Evolutionary conservation across 1,140 invertebrate species (phyloP), one percentile per base, ranked within the genome.

Genomic region (Ips typographus): DNA sequence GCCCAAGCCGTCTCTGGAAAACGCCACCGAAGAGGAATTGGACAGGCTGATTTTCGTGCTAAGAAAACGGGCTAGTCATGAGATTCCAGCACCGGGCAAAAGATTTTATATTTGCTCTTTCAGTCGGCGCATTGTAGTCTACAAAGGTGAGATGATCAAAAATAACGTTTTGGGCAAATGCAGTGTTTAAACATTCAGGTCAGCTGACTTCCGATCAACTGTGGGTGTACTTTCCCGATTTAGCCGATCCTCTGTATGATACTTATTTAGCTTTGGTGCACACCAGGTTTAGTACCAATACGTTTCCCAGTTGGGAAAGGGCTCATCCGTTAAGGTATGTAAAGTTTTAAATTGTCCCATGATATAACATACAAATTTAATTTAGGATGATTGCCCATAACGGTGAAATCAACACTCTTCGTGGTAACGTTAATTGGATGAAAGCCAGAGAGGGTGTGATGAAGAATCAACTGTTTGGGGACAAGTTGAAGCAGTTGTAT

Each of bases 341-440:
- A 49, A 64, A 38, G 52, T 61, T 22, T 36, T n/a, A 52, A 22
- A 40, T 2, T 7, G 3, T 47, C n/a, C n/a, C 55, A 57, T 56
- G 38, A 59, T 49, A 1, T 38, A 3, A 55, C 53, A 67, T 22
- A 49, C 42, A 59, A 59, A 42, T 59, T 1, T 59, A 37, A 65
- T 67, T 44, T 81, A 95, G 95, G 80, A 88, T 96, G 66, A 83
- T 99, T 65, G 97, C 97, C 68, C 98, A 99, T 83, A 99, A 99
- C 85, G 98, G 98, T 57, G 98, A 99, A 85, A 99, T 99, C 78
- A 99, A 99, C 82, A 99, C 97, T 3, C 86, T 99, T 40, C 88
- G 96, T 70, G 98, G 98, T 65, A 99, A 99, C 80, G 93, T 98
- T 0, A 99, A 99, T 82, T 87, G 95, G 57, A 99, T 99, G 96